Conservation (phyloP, 2,797 vertebrate genomes). For the Microctenopoma stevenorrisi region DNA sequence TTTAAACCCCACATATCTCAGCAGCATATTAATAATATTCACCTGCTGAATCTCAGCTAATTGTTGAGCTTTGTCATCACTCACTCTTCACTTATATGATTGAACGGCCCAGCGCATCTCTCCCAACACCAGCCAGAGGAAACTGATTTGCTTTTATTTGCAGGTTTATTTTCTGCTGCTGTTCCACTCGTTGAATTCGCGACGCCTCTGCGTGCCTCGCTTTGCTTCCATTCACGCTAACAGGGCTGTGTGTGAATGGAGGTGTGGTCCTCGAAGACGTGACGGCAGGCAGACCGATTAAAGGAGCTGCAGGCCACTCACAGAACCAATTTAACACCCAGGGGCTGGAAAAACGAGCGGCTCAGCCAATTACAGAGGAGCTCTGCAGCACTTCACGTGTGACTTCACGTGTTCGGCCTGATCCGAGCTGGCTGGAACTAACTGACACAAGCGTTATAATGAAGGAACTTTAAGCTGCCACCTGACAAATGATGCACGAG, state of each 20-base stretch:
- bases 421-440: conserved; percentile 20
- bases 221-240: conserved; percentile 35
- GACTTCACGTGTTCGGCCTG: conserved; percentile 15
- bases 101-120: not conserved
- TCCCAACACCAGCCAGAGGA: conserved; percentile 12
- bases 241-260: conserved; percentile 21
- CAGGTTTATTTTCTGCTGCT: conserved; percentile 36
- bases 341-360: conserved; percentile 17
- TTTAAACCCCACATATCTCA: too few species aligned
- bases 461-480: conserved; percentile 1
- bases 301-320: conserved; percentile 14
- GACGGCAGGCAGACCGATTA: conserved; percentile 13
- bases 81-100: conserved; percentile 13
- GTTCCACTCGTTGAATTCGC: conserved; percentile 33
- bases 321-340: conserved; percentile 31
- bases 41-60: conserved; percentile 17
- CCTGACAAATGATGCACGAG: conserved; percentile 11
- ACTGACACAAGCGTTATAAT: conserved; percentile 16
- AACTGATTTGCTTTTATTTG: conserved; percentile 49
- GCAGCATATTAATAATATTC: not conserved
- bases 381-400: conserved; percentile 10
- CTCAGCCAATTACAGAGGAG: conserved; percentile 53
- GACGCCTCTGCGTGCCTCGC: conserved; percentile 30
- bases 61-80: conserved; percentile 29
- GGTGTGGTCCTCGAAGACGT: conserved; percentile 21